Conservation (phyloP, 2,113 vertebrate genomes). For the Sterrhoptilus dennistouni region DNA sequence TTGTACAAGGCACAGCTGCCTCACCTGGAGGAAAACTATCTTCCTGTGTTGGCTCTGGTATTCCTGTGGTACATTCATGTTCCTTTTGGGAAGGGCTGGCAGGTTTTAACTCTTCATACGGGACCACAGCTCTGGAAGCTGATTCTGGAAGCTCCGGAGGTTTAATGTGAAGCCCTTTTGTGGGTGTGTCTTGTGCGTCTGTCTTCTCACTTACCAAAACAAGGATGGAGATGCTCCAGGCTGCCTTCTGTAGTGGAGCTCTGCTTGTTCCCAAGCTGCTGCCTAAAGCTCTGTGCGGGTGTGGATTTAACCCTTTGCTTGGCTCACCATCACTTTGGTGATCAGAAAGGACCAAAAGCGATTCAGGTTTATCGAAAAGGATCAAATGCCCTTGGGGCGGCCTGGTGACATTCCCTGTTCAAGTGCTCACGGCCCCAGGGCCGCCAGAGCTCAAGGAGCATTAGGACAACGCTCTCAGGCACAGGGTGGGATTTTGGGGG, state of each 20-base stretch:
- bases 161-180: neutral
- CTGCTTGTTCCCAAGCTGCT: neutral
- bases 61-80: accelerated
- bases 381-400: neutral
- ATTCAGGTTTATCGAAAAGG: neutral
- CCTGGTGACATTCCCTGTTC: neutral
- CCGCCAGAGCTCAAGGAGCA: neutral
- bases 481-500: neutral
- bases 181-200: neutral
- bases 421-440: neutral
- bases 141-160: neutral
- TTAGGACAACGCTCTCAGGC: neutral
- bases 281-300: neutral
- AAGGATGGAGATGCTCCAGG: neutral
- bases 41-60: accelerated
- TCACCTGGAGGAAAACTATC: neutral
- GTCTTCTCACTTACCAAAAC: neutral
- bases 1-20: neutral
- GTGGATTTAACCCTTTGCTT: neutral
- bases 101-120: neutral
- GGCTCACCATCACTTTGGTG: too few species aligned
- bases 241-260: neutral
- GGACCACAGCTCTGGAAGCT: neutral
- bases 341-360: neutral
- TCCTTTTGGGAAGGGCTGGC: neutral